A percentile compares a stretch with the other conserved stretches of the same genome.
Evolutionary conservation across 37 sponge, comb jelly and placozoan species (phyloP).

Genomic region (Eunapius fragilis): DNA sequence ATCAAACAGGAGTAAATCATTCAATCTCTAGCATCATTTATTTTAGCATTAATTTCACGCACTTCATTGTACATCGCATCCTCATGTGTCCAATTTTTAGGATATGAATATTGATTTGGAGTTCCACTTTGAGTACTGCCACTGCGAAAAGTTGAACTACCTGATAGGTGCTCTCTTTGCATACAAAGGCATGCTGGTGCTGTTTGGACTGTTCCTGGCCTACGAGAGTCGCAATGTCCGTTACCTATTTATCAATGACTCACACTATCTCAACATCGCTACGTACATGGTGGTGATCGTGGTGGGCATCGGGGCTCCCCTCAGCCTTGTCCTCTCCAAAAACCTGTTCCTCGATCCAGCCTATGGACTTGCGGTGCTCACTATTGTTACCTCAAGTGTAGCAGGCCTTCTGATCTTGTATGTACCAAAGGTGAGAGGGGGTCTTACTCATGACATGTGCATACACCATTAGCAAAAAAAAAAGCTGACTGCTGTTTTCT

Average conservation of each 20-base stretch:
- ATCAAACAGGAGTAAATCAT: too few species aligned
- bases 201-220: constrained; percentile 60
- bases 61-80: too few species aligned
- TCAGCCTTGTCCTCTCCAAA: constrained; percentile 10
- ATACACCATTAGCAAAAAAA: background rate
- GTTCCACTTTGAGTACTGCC: background rate
- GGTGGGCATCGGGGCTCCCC: constrained; percentile 15
- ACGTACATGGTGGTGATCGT: constrained; percentile 25
- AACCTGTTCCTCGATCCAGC: constrained; percentile 4
- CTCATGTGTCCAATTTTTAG: background rate
- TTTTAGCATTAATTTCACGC: too few species aligned
- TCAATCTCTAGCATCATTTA: too few species aligned
- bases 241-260: constrained; percentile 34
- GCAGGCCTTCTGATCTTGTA: constrained; percentile 8
- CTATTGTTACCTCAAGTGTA: background rate
- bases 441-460: background rate
- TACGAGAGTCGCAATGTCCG: constrained; percentile 62
- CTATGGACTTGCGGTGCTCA: constrained; percentile 13
- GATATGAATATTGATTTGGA: background rate
- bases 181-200: constrained; percentile 30
- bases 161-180: constrained; percentile 24
- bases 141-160: constrained; percentile 10
- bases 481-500: too few species aligned
- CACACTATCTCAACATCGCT: constrained; percentile 25
- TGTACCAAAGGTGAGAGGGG: constrained; percentile 7